Percentiles rank a stretch among this genome's conserved stretches.
Evolutionary conservation across 2,888 invertebrate species (phyloP).

Genomic region (Leucania comma): DNA sequence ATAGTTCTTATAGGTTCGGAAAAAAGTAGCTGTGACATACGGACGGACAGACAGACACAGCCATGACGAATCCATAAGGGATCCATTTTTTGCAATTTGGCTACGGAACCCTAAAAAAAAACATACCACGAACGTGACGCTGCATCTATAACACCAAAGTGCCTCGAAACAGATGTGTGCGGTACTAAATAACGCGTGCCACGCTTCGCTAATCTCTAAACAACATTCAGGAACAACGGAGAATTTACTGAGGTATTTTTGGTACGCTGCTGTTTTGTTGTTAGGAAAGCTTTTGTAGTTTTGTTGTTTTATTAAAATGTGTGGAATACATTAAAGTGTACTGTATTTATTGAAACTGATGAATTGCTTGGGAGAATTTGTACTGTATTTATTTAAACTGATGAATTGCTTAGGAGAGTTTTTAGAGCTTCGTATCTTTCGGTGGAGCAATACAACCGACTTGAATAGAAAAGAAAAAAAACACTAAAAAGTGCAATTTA

Average conservation of each 20-base stretch:
- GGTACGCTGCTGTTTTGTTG: slow-evolving; percentile 5
- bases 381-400: too few relatives aligned
- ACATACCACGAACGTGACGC: slow-evolving; percentile 53
- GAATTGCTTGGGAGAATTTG: background rate
- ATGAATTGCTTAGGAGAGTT: too few relatives aligned
- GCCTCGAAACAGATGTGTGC: slow-evolving; percentile 44
- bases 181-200: slow-evolving; percentile 59
- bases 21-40: too few relatives aligned
- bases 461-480: too few relatives aligned
- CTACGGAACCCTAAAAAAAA: too few relatives aligned
- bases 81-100: too few relatives aligned
- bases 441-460: too few relatives aligned
- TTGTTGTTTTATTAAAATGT: slow-evolving; percentile 4
- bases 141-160: slow-evolving; percentile 57
- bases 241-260: slow-evolving; percentile 52
- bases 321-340: background rate
- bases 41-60: too few relatives aligned
- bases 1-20: too few relatives aligned
- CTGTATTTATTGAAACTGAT: background rate
- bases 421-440: background rate
- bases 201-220: slow-evolving; percentile 60
- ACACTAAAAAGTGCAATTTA: too few relatives aligned
- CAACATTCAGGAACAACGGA: slow-evolving; percentile 46
- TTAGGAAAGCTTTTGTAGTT: slow-evolving; percentile 1
- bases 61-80: too few relatives aligned